Evolutionary conservation across 1,140 invertebrate species (phyloP).

Genomic region (Schlechtendalia chinensis): DNA sequence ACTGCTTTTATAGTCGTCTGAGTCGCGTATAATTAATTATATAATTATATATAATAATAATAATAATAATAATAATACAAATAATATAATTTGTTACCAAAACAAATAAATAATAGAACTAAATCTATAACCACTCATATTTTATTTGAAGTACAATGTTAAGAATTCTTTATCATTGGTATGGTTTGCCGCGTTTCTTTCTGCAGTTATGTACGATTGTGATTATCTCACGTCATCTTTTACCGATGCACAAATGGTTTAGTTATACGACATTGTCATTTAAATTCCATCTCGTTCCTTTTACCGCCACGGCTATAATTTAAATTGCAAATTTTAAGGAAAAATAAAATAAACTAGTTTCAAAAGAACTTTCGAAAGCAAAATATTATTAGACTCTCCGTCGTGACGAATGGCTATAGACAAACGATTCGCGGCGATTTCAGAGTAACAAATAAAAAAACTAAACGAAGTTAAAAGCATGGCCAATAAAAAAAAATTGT

Average conservation of each 20-base stretch:
- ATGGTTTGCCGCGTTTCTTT: neutral
- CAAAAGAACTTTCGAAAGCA: too few species aligned
- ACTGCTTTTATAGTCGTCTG: too few species aligned
- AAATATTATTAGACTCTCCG: too few species aligned
- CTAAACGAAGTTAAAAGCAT: neutral
- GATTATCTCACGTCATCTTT: constrained; percentile 9
- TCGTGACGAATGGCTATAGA: neutral
- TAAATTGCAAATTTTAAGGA: neutral
- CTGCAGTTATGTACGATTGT: neutral
- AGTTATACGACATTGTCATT: neutral
- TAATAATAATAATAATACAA: too few species aligned
- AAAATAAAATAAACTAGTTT: too few species aligned
- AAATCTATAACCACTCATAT: too few species aligned
- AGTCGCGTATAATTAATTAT: too few species aligned
- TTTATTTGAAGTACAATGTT: neutral
- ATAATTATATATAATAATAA: too few species aligned
- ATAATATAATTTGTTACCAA: too few species aligned
- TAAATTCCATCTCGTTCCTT: neutral
- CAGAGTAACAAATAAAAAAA: neutral
- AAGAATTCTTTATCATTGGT: neutral
- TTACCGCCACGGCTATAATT: neutral
- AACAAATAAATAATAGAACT: too few species aligned
- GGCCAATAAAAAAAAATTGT: neutral
- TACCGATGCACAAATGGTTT: neutral
- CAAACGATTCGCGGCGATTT: neutral